Conservation (phyloP, 1,140 invertebrate species). For the Wasmannia auropunctata region DNA sequence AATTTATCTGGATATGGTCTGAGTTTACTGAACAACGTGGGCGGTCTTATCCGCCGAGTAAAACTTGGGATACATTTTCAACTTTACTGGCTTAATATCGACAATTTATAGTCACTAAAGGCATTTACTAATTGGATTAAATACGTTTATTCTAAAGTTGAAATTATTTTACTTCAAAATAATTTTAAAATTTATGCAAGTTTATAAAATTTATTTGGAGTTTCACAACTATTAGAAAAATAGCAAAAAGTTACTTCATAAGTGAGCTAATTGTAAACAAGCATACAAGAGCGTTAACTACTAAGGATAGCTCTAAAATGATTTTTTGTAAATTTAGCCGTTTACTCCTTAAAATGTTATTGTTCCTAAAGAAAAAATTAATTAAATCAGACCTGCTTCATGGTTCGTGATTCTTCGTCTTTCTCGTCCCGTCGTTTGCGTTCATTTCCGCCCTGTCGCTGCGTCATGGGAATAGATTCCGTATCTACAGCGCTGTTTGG, state of each 20-base stretch:
- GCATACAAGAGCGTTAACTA: not conserved
- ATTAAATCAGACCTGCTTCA: constrained; percentile 78
- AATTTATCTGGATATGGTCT: not conserved
- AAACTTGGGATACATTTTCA: not conserved
- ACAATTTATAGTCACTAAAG: not conserved
- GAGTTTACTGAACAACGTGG: not conserved
- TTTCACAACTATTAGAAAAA: not conserved
- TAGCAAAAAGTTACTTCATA: not conserved
- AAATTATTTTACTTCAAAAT: not conserved
- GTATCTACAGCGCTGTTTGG: constrained; percentile 71
- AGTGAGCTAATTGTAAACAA: not conserved
- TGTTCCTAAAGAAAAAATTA: not conserved
- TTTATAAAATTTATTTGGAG: too few relatives aligned
- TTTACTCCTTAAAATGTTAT: not conserved
- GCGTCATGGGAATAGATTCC: constrained; percentile 81
- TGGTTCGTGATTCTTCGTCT: constrained; percentile 80
- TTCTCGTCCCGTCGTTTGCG: constrained; percentile 76
- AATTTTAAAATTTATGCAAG: not conserved
- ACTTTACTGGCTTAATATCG: not conserved
- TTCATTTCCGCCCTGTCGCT: constrained; percentile 72
- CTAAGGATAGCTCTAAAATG: not conserved
- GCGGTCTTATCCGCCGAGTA: not conserved
- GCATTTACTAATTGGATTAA: not conserved
- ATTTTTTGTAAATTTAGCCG: not conserved
- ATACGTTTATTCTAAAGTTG: not conserved